A percentile compares a stretch with the other conserved stretches of the same genome.
Evolutionary conservation across 2,797 vertebrate genomes (phyloP).

Genomic region (Tenualosa ilisha): DNA sequence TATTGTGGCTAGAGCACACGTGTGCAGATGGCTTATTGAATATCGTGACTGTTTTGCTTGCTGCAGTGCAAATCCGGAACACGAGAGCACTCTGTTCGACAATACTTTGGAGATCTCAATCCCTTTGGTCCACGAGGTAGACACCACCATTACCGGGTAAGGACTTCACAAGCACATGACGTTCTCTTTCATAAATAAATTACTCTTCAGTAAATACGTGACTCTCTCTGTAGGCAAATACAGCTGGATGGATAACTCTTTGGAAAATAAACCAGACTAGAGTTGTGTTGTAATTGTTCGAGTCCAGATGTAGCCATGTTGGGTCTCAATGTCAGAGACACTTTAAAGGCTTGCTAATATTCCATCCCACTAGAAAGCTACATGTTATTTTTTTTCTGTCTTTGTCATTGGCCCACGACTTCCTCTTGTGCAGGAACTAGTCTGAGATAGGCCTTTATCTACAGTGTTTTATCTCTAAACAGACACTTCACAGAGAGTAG

Average conservation of each 20-base stretch:
- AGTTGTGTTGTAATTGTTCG: background rate
- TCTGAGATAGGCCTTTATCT: slow-evolving; percentile 69
- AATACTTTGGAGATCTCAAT: slow-evolving; percentile 84
- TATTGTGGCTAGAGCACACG: background rate
- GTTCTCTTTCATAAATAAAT: background rate
- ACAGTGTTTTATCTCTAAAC: slow-evolving; percentile 56
- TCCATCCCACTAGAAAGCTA: background rate
- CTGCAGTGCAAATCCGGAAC: slow-evolving; percentile 88
- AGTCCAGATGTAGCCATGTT: background rate
- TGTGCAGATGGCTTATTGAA: background rate
- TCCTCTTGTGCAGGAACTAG: slow-evolving; percentile 49
- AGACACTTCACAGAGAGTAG: slow-evolving; percentile 58
- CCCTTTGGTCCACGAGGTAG: slow-evolving; percentile 90
- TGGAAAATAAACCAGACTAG: background rate
- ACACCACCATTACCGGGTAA: slow-evolving; percentile 92
- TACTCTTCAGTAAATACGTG: background rate
- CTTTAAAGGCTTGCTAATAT: background rate
- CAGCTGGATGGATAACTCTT: background rate
- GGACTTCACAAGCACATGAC: slow-evolving; percentile 41
- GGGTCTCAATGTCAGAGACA: background rate
- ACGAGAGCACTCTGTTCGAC: slow-evolving; percentile 80
- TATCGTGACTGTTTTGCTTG: background rate
- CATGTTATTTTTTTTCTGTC: background rate
- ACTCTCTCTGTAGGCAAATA: background rate
- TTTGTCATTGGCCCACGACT: background rate